Evolutionary conservation across 1,140 invertebrate species (phyloP), one percentile per base, ranked within the genome.

Genomic region (Drosophila ambigua): DNA sequence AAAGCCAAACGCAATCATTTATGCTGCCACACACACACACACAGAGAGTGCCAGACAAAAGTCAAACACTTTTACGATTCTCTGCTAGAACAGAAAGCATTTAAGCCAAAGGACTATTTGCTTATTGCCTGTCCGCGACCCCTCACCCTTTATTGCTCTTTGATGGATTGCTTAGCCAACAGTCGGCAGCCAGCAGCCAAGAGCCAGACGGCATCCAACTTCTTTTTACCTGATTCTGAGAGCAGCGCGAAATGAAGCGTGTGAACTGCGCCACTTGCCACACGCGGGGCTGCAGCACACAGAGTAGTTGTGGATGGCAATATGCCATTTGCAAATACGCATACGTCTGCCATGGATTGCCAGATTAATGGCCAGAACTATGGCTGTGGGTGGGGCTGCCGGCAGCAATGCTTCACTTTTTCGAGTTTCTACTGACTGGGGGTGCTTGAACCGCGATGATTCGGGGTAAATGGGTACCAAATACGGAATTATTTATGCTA

Each of bases 61-160:
- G 51, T 55, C 43, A 66, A 66, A 59, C 48, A 57, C 16, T 61
- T 74, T 75, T 61, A 61, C 44, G 60, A 73, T 55, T 58, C 67
- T 49, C 39, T 26, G 59, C 15, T 16, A 28, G 45, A 44, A 51
- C 59, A 49, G 59, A 71, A 79, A 83, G 75, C 79, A 48, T 83
- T 83, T 72, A 79, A 76, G 80, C 75, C 64, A 71, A 68, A 68
- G 80, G 69, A 83, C 65, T 69, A 58, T 69, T 83, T 79, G 80
- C 79, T 83, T 83, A 78, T 68, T 62, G 68, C 74, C 59, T 53
- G 45, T 52, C 61, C 50, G 45, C 46, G 26, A 28, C 4, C n/a
- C 11, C 35, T 7, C 16, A 20, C 39, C 39, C 24, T 11, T 24
- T 28, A 41, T 9, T 39, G 15, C 24, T 2, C 28, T 41, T 69